Conservation (phyloP, 2,888 invertebrate species). For the Eristalis tenax region DNA sequence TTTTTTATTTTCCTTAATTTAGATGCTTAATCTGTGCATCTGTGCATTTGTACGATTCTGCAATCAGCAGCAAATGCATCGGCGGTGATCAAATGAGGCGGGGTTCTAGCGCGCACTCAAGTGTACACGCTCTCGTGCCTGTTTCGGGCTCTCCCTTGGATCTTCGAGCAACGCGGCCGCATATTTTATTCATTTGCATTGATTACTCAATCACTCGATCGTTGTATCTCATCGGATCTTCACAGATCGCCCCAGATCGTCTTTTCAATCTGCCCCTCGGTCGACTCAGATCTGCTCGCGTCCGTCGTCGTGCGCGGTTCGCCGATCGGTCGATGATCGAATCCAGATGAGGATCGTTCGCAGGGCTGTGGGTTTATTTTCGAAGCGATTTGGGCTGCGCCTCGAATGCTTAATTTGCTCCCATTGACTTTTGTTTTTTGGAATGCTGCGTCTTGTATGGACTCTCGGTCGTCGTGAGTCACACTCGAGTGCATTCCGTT, state of each 20-base stretch:
- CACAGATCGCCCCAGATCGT: conserved; percentile 4
- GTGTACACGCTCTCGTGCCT: not conserved
- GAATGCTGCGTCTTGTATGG: not conserved
- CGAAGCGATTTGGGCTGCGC: not conserved
- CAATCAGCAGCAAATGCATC: conserved; percentile 64
- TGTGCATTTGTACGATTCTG: conserved; percentile 54
- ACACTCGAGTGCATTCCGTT: not conserved
- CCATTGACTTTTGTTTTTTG: conserved; percentile 9
- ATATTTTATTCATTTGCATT: conserved; percentile 56
- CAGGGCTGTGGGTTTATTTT: conserved; percentile 39
- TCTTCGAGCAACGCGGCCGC: not conserved
- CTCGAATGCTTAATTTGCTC: conserved; percentile 34
- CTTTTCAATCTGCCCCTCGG: conserved; percentile 1
- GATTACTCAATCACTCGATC: conserved; percentile 64
- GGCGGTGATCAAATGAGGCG: conserved; percentile 24
- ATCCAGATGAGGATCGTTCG: conserved; percentile 37
- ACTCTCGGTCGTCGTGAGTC: not conserved
- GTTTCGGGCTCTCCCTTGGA: not conserved
- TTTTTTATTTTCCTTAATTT: not conserved
- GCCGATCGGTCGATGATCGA: conserved; percentile 24
- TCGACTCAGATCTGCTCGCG: not conserved
- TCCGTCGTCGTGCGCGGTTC: not conserved
- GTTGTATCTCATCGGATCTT: not conserved
- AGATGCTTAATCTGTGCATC: conserved; percentile 36
- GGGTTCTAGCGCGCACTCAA: not conserved